Evolutionary conservation across 2,888 invertebrate genomes (phyloP), one percentile per base, ranked within the genome.

Genomic region (Xanthostigma xanthostigma): DNA sequence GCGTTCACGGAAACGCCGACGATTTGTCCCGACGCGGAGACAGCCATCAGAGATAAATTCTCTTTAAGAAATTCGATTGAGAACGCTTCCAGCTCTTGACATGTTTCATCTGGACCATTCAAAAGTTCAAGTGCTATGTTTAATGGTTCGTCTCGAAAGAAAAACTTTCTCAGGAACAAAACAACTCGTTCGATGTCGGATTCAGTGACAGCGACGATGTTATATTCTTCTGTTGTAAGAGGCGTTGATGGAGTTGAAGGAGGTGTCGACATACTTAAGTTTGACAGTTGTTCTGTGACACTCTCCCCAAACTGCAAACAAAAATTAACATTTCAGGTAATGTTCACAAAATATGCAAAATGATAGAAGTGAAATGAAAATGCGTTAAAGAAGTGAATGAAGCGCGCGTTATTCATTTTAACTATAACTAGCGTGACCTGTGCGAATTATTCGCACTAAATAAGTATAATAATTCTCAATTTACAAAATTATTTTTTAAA

Each of bases 91-190:
- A 84, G 63, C 55, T 81, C 81, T 1, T 62, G 47, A 59, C 82
- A 82, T 8, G 75, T 70, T 11, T 73, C 73, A 41, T 74, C 70
- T 13, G 76, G 74, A 1, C 73, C 74, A 50, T 78, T 78, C 51
- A 81, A 68, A 1, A 83, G 64, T 49, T 75, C 68, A 38, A 81
- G 71, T 41, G 71, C 72, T 9, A 72, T 63, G 64, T 84, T 84
- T 55, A 84, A 69, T 0, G 84, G 84, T 57, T 84, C 84, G 57
- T 84, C 83, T 36, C 73, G 74, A 68, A 81, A 83, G 72, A 84
- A 84, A 62, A 77, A 81, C 50, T 73, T 73, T 54, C 66, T 62
- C 8, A 76, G 60, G 57, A 75, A 74, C 37, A 67, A 63, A 12
- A 79, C 66, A 59, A 79, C 74, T 45, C 60, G 60, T 13, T 68